Base-by-base conservation (phyloP, 2,113 vertebrate genomes). In the Xenotilapia caudafasciata region DNA sequence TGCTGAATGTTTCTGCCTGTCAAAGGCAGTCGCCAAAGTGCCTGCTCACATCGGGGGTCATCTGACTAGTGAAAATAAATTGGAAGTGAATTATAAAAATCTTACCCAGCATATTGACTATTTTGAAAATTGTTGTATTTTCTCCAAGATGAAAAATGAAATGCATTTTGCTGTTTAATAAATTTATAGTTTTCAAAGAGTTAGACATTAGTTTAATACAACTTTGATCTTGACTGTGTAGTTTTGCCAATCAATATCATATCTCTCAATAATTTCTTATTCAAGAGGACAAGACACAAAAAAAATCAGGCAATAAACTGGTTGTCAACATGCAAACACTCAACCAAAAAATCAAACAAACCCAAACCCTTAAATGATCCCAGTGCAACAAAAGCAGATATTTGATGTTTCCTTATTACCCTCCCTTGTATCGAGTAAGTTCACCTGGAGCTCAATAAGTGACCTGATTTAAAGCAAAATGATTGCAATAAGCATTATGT, bases 81-180 rank as follows among this genome's bases (percentile, higher is more conserved):
- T 60, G 9, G 56, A 33, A 60, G 33, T 62, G 9, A 62, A 62
- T 62, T 62, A 62, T 11, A 62, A 62, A 35, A 62, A 35, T 35
- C 21, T 73, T 26, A 47, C 8, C 4, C 68, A 15, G 40, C 40
- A 17, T 26, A 47, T 0, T 17, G 62, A 40, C 35, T 14, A 73
- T 73, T 17, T 73, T 47, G 40, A 73, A 73, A 73, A 47, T 73
- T 45, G 21, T 2, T 73, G 13, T 1, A 73, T 73, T 11, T 26
- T 47, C 68, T 47, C 4, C 23, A 19, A 28, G 6, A 28, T 28
- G 21, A 73, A 47, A 45, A 26, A 17, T 73, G 1, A 26, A 17
- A 45, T 17, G 13, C 9, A 47, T 5, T 45, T 10, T 47, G 40
- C 21, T 26, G 14, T 28, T 28, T 10, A 45, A 26, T 73, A 73